Evolutionary conservation across 2,888 invertebrate genomes (phyloP).

Genomic region (Tenthredo distinguenda): DNA sequence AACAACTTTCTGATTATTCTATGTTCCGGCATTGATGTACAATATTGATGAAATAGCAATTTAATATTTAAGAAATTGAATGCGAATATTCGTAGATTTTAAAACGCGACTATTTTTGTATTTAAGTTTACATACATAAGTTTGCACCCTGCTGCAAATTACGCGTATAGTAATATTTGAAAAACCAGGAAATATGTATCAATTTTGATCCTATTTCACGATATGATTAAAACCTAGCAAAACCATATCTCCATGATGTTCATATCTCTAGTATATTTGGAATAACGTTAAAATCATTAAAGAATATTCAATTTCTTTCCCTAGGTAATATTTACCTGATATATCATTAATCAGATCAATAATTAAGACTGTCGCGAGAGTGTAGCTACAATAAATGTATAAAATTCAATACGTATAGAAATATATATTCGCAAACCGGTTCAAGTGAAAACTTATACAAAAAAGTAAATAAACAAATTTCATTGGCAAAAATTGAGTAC

Average conservation of each 20-base stretch:
- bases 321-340: slow-evolving; percentile 31
- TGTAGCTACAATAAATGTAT: slow-evolving; percentile 30
- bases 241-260: slow-evolving; percentile 57
- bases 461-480: neutral
- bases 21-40: neutral
- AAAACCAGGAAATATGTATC: neutral
- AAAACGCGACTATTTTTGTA: slow-evolving; percentile 45
- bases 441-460: neutral
- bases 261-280: slow-evolving; percentile 58
- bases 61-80: slow-evolving; percentile 34
- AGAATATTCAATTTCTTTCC: neutral
- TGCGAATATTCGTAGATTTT: slow-evolving; percentile 33
- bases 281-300: neutral
- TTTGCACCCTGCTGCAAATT: slow-evolving; percentile 6
- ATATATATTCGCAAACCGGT: neutral
- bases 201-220: slow-evolving; percentile 14
- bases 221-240: neutral
- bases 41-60: slow-evolving; percentile 29
- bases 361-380: slow-evolving; percentile 26
- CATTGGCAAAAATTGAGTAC: neutral
- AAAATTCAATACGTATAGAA: neutral
- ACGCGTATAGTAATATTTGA: slow-evolving; percentile 17
- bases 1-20: neutral
- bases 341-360: slow-evolving; percentile 27
- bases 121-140: slow-evolving; percentile 39